Evolutionary conservation across 2,888 invertebrate genomes (phyloP), one percentile per base, ranked within the genome.

Genomic region (Drosophila anomalata): DNA sequence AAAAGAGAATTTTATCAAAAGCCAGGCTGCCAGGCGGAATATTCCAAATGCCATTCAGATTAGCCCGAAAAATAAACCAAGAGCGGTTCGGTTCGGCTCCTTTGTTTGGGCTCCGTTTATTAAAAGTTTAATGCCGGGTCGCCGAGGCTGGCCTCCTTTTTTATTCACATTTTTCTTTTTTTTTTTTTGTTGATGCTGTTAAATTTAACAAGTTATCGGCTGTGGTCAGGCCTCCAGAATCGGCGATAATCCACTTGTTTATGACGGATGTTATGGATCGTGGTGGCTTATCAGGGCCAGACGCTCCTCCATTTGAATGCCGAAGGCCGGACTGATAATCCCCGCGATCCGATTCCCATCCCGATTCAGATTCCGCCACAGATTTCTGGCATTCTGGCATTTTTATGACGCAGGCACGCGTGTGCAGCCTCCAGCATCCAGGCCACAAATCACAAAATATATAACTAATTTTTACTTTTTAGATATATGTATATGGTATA

Each of bases 31-130:
- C 46, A 29, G 67, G 52, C 47, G 3, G 93, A 11, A 90, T 97
- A 59, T 97, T 97, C 91, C 93, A 94, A 56, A 94, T 96, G 69
- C 96, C 96, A 0, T 92, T 93, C n/a, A 94, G 95, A 73, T 92
- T 96, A 24, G 94, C 94, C 0, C 94, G 44, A 14, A 20, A 26
- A n/a, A 54, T 24, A 24, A 47, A 17, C 52, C 44, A 20, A 47
- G 46, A 33, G n/a, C 41, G 11, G 14, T 14, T 9, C 24, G 52
- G 52, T 52, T 62, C 44, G 39, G 47, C 53, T 39, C 56, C 50
- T 55, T 57, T 22, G 50, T 50, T 52, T 41, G 48, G 26, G 55
- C 65, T 52, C 31, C 51, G 47, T 22, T 53, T 53, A 65, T 65
- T 65, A 47, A 63, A 65, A 63, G 54, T 54, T 63, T 31, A 65